phyloP scores from a whole-genome alignment of 2,888 invertebrate genomes.

The Enchytraeus crypticus region DNA sequence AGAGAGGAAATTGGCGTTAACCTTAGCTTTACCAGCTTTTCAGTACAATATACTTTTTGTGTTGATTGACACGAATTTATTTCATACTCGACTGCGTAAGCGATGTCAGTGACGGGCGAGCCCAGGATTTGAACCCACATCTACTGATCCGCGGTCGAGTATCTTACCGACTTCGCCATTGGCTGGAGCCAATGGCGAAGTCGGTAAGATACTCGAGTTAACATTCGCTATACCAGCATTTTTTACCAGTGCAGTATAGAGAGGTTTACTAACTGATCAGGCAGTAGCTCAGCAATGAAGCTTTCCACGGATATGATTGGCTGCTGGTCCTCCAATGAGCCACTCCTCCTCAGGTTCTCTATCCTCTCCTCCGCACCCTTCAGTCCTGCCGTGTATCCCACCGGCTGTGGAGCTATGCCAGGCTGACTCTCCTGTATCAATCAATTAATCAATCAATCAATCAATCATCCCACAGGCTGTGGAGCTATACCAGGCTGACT shows the following conservation, averaged over 20 bases:
- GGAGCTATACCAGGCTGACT: conserved; percentile 56
- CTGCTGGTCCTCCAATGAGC: conserved; percentile 57
- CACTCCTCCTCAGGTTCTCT: conserved; percentile 55
- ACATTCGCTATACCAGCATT: background rate
- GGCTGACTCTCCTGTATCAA: conserved; percentile 40
- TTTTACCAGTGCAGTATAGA: no score
- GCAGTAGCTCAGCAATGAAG: conserved; percentile 61
- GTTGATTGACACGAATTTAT: no score
- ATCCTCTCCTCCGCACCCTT: conserved; percentile 66
- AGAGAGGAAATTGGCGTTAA: no score
- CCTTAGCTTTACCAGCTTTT: no score
- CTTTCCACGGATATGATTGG: conserved; percentile 68
- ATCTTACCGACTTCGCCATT: no score
- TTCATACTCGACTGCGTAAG: background rate
- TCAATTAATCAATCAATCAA: no score
- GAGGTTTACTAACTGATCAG: conserved; percentile 49
- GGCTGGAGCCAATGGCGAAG: no score
- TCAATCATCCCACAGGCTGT: conserved; percentile 73
- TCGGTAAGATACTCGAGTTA: no score
- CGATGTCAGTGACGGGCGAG: no score
- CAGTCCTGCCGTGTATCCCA: conserved; percentile 68
- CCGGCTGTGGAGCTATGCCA: conserved; percentile 65
- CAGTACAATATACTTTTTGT: no score
- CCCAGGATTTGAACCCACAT: no score
- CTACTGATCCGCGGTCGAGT: no score